Conservation (phyloP, 2,113 vertebrate genomes). For the Prolemur simus region DNA sequence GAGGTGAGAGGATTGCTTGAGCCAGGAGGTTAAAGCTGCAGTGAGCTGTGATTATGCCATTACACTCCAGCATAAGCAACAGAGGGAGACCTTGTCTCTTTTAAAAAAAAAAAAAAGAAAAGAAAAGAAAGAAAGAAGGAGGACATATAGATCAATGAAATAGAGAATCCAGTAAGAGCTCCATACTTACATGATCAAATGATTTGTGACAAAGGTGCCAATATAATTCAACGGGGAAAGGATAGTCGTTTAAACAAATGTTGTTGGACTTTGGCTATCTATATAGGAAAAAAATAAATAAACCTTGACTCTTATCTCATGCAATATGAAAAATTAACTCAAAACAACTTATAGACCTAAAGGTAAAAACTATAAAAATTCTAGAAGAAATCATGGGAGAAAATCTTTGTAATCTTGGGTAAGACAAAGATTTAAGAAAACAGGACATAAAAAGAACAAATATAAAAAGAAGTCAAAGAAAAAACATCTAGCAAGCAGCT, state of each 20-base stretch:
- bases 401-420: not conserved
- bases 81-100: too few relatives aligned
- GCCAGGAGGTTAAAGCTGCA: too few relatives aligned
- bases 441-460: not conserved
- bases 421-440: not conserved
- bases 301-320: not conserved
- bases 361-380: not conserved
- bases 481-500: not conserved
- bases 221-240: not conserved
- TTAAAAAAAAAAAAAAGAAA: too few relatives aligned
- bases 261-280: not conserved
- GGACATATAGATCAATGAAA: not conserved
- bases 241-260: not conserved
- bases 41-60: too few relatives aligned
- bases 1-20: too few relatives aligned
- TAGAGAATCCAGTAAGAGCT: not conserved
- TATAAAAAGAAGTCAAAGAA: not conserved
- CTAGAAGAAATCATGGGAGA: not conserved
- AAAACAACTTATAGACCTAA: not conserved
- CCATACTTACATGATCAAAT: not conserved
- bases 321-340: not conserved
- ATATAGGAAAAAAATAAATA: not conserved
- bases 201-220: not conserved
- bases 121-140: too few relatives aligned
- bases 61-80: too few relatives aligned